Evolutionary conservation across 2,113 vertebrate species (phyloP), one percentile per base, ranked within the genome.

Genomic region (Serilophus lunatus): DNA sequence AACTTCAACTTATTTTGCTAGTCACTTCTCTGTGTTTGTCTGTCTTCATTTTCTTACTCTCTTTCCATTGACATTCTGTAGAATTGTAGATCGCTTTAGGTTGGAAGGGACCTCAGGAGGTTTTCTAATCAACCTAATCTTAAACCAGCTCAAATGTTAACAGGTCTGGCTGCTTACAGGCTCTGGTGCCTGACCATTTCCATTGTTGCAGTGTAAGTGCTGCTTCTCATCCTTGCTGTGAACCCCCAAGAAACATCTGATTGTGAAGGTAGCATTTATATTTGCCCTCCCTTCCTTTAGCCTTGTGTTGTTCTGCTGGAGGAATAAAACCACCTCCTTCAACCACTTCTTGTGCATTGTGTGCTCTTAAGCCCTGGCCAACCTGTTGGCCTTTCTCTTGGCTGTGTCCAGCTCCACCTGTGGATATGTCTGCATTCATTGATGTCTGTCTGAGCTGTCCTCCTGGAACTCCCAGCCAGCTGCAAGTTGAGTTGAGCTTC

Each of bases 141-240:
- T 83, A 61, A 91, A 40, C 36, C 13, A 9, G 18, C 22, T 15
- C 28, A 33, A 51, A 10, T 11, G 16, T 53, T 4, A 61, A 65
- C 40, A 64, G 31, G 7, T 50, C 7, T 59, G 6, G 1, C 59
- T 85, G 9, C 16, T 53, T 47, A 38, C 0, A 0, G 49, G 18
- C 35, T 85, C 33, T n/a, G 24, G 18, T 87, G n/a, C 60, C 50
- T 75, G 82, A 42, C 33, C 18, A 42, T 70, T 87, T 74, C 29
- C 15, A 24, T 42, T 38, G 56, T 69, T 65, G 44, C 29, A 53
- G 9, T 28, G 6, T 17, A 17, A n/a, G 66, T 89, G 49, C 63
- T 81, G 20, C 50, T 28, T 82, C 42, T 54, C 24, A 38, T 59
- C 35, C 9, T 64, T 56, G 20, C 40, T 64, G 10, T 83, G 31